These are phyloP conservation scores for Antennarius striatus DNA, from an alignment of 2,113 vertebrate species.

Conservation along the genomic window DNA sequence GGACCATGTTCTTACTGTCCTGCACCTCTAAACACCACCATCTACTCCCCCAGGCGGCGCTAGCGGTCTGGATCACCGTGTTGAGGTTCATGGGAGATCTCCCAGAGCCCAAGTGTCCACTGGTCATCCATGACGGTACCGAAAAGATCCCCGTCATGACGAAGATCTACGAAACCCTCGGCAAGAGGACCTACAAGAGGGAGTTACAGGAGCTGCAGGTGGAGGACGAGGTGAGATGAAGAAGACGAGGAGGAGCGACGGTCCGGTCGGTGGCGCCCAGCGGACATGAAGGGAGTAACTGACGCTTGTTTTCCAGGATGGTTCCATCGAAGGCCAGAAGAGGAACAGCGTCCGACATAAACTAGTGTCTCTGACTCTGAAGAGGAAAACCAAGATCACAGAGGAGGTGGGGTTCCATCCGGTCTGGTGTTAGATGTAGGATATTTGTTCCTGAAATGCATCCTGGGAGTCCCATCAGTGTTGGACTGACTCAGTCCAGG, in stretches of 20 bases:
- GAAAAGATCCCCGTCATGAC: slow-evolving; percentile 99
- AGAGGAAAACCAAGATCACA: slow-evolving; percentile 97
- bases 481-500: too few relatives aligned
- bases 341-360: slow-evolving; percentile 95
- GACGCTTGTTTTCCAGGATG: slow-evolving; percentile 75
- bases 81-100: slow-evolving; percentile 98
- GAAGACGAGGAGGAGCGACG: not conserved
- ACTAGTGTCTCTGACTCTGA: slow-evolving; percentile 94
- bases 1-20: not conserved
- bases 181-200: slow-evolving; percentile 94
- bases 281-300: not conserved
- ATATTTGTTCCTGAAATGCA: too few relatives aligned
- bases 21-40: not conserved
- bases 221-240: slow-evolving; percentile 87
- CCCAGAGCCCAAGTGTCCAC: slow-evolving; percentile 91
- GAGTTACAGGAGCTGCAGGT: slow-evolving; percentile 95
- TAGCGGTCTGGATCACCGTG: slow-evolving; percentile 96
- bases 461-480: too few relatives aligned
- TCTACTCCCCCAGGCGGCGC: slow-evolving; percentile 81
- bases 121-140: slow-evolving; percentile 91
- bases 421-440: not conserved
- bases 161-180: slow-evolving; percentile 98
- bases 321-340: slow-evolving; percentile 86
- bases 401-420: slow-evolving; percentile 86
- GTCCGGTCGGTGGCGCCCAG: too few relatives aligned